Percentiles rank a stretch among this genome's conserved stretches.
Evolutionary conservation across 2,888 invertebrate genomes (phyloP).

Genomic region (Drosophila leonis): DNA sequence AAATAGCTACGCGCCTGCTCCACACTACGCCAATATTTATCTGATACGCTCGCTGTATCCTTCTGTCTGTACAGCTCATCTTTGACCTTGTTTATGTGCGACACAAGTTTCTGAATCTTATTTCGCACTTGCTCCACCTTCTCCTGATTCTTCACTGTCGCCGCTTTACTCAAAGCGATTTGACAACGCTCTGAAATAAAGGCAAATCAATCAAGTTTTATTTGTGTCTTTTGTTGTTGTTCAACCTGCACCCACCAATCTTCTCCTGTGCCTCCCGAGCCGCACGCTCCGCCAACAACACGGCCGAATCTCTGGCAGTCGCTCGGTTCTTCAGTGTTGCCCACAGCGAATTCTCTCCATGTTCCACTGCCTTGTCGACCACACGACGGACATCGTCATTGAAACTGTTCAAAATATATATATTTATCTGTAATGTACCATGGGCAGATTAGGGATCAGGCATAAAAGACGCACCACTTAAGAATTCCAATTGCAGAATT

Average conservation of each 20-base stretch:
- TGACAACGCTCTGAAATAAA: conserved; percentile 80
- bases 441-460: no score
- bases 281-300: conserved; percentile 87
- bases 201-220: not conserved
- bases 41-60: conserved; percentile 88
- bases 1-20: conserved; percentile 88
- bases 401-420: conserved; percentile 71
- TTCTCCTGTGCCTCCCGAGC: conserved; percentile 87
- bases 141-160: conserved; percentile 78
- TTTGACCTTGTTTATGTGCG: conserved; percentile 88
- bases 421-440: not conserved
- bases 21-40: conserved; percentile 93
- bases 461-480: conserved; percentile 79
- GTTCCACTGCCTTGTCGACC: conserved; percentile 88
- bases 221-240: not conserved
- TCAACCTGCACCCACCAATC: conserved; percentile 86
- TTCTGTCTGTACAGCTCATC: conserved; percentile 87
- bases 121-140: conserved; percentile 86
- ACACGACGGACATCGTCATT: conserved; percentile 86
- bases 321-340: conserved; percentile 87
- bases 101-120: conserved; percentile 87
- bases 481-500: conserved; percentile 88
- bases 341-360: conserved; percentile 87
- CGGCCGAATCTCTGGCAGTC: conserved; percentile 87
- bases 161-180: conserved; percentile 80